phyloP scores from a whole-genome alignment of 2,888 invertebrate genomes.

The Hermodice carunculata region DNA sequence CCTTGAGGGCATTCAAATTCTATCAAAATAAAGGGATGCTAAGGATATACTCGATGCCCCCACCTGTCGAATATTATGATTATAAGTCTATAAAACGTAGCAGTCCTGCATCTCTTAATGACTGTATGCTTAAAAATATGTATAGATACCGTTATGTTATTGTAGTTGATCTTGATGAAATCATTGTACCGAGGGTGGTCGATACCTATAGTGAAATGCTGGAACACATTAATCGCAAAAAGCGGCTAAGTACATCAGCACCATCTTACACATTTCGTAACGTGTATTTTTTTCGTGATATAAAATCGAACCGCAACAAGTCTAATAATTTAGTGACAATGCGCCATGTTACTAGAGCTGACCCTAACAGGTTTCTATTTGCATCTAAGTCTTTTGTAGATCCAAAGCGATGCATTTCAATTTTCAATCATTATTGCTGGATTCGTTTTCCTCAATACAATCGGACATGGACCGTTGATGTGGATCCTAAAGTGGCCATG shows the following conservation, averaged over 20 bases:
- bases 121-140: constrained; percentile 41
- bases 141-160: constrained; percentile 32
- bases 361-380: too few relatives aligned
- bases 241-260: constrained; percentile 3
- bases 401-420: too few relatives aligned
- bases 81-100: constrained; percentile 19
- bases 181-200: constrained; percentile 33
- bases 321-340: too few relatives aligned
- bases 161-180: constrained; percentile 35
- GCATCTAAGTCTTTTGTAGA: too few relatives aligned
- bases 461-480: too few relatives aligned
- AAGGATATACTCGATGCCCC: constrained; percentile 27
- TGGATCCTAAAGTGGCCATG: too few relatives aligned
- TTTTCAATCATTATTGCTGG: too few relatives aligned
- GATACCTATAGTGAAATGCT: constrained; percentile 26
- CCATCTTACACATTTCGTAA: constrained; percentile 38
- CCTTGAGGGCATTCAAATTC: constrained; percentile 28
- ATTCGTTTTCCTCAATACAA: too few relatives aligned
- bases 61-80: constrained; percentile 16
- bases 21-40: constrained; percentile 26
- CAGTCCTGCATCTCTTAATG: constrained; percentile 39
- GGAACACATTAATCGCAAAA: constrained; percentile 12
- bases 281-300: constrained; percentile 38
- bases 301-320: too few relatives aligned
- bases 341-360: too few relatives aligned